phyloP scores from a whole-genome alignment of 2,888 invertebrate species.

The Synanthedon andrenaeformis region DNA sequence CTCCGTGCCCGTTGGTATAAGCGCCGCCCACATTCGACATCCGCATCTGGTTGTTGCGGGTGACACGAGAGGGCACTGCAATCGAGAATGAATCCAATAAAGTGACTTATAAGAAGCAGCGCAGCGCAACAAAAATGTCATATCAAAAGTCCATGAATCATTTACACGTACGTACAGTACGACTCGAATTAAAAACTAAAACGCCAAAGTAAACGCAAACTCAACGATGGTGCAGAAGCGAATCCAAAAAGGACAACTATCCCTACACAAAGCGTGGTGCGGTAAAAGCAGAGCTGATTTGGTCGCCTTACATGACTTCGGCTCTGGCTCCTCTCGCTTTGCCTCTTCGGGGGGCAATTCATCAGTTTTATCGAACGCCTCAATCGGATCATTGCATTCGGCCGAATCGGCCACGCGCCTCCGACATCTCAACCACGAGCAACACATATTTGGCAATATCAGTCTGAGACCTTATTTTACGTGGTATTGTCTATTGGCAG shows the following conservation, averaged over 20 bases:
- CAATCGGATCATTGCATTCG: constrained; percentile 27
- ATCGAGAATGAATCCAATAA: constrained; percentile 2
- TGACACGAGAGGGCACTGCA: constrained; percentile 56
- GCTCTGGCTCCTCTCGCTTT: constrained; percentile 23
- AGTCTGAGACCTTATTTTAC: constrained; percentile 12
- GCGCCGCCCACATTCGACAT: constrained; percentile 66
- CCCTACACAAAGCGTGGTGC: neutral
- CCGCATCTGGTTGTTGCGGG: constrained; percentile 66
- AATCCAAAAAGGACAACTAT: neutral
- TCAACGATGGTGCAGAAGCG: neutral
- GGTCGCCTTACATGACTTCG: constrained; percentile 44
- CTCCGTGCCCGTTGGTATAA: constrained; percentile 71
- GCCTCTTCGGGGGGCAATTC: constrained; percentile 18
- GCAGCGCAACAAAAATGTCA: neutral
- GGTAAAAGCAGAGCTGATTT: neutral
- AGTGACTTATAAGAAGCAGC: neutral
- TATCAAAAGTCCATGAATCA: constrained; percentile 6
- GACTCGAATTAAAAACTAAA: neutral
- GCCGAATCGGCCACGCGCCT: constrained; percentile 47
- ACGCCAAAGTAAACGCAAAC: neutral
- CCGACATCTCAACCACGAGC: constrained; percentile 59
- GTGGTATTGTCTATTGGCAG: neutral
- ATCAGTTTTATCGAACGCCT: constrained; percentile 40
- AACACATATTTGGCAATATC: constrained; percentile 48
- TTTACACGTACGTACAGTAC: constrained; percentile 1